A percentile compares a stretch with the other conserved stretches of the same genome.
phyloP scores from a whole-genome alignment of 2,797 vertebrate genomes.

The Momotus momota region DNA sequence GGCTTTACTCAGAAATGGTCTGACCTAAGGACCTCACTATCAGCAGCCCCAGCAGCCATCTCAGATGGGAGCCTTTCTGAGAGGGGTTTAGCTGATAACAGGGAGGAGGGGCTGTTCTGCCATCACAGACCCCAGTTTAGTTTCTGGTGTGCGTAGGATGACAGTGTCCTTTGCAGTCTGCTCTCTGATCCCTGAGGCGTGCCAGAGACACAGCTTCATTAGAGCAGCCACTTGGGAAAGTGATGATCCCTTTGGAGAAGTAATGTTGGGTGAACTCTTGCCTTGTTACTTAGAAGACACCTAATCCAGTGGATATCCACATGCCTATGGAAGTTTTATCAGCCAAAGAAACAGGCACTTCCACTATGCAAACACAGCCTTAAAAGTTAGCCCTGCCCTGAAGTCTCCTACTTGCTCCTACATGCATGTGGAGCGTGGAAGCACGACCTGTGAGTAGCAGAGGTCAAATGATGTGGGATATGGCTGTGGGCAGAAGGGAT shows the following conservation, averaged over 20 bases:
- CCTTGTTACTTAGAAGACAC: not conserved
- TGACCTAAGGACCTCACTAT: conserved; percentile 21
- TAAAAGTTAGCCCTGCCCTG: fast-evolving
- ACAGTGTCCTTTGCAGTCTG: not conserved
- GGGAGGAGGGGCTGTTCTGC: not conserved
- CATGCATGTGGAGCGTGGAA: fast-evolving
- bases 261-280: not conserved
- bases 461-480: not conserved
- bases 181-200: not conserved
- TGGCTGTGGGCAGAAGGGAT: not conserved
- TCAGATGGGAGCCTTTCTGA: not conserved
- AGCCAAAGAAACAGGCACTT: not conserved
- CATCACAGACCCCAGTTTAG: not conserved
- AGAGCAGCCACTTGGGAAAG: not conserved
- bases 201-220: fast-evolving
- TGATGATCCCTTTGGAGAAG: not conserved
- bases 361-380: not conserved
- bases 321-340: fast-evolving
- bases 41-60: conserved; percentile 17
- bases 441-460: fast-evolving
- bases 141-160: not conserved
- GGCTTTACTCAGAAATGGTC: conserved; percentile 23
- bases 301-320: not conserved
- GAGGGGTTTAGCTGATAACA: not conserved
- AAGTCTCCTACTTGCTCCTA: not conserved